A percentile compares a stretch with the other conserved stretches of the same genome.
These are phyloP conservation scores for Brachystomella parvula DNA, from an alignment of 1,140 invertebrate species.

Conservation along the genomic window DNA sequence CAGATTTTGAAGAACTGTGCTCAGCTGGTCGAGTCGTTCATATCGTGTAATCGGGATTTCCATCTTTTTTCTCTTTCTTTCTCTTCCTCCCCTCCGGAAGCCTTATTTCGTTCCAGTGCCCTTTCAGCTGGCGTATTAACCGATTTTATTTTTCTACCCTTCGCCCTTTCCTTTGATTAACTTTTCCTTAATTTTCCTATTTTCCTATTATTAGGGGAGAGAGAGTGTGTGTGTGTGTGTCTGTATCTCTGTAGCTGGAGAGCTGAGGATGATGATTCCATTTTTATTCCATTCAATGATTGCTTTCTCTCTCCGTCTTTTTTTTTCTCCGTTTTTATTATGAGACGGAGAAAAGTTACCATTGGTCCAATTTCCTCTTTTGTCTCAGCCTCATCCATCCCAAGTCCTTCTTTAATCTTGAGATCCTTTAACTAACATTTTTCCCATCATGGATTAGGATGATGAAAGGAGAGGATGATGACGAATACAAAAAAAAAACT, in stretches of 20 bases:
- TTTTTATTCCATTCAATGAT: background rate
- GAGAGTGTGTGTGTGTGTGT: background rate
- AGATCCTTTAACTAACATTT: background rate
- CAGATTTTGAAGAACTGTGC: no score
- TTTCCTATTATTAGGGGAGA: background rate
- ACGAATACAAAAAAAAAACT: no score
- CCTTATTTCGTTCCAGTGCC: slow-evolving; percentile 5
- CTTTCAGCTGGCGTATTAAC: background rate
- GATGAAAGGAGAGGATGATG: background rate
- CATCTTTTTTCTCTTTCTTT: slow-evolving; percentile 4
- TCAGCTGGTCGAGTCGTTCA: no score
- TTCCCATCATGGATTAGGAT: background rate
- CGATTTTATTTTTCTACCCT: background rate
- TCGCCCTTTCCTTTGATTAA: background rate
- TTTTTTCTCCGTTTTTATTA: background rate
- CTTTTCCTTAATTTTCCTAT: background rate
- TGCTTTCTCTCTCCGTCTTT: background rate
- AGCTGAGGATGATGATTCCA: no score
- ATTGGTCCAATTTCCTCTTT: background rate
- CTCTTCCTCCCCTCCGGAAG: background rate
- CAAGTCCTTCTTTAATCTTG: background rate
- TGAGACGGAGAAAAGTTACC: no score
- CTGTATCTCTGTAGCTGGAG: no score
- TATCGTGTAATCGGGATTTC: no score
- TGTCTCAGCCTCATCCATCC: background rate